Evolutionary conservation across 2,797 vertebrate genomes (phyloP), one percentile per base, ranked within the genome.

Genomic region (Taeniopygia guttata): DNA sequence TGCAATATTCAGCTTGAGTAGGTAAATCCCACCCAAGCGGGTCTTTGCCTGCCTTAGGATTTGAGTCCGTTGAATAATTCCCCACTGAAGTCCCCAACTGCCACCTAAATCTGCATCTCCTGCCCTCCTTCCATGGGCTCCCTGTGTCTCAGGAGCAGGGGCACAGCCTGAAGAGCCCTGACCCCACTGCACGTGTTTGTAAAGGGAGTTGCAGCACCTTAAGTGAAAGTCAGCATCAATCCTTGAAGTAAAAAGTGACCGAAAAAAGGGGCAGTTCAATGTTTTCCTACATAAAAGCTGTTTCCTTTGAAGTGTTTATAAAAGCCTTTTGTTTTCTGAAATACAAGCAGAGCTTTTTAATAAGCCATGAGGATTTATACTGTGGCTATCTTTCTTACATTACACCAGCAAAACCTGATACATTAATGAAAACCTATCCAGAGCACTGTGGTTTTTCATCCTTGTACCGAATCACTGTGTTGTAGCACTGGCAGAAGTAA

Each of bases 1-100:
- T 87, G 95, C 96, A 97, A 83, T 84, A 52, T n/a, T 81, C 76
- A 66, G 48, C 79, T 23, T 62, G 77, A 43, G 27, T 13, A 58
- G 85, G 55, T 52, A 26, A 51, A 51, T 91, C 70, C 20, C 36
- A 27, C 49, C 85, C 80, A 19, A 13, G 54, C 85, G 68, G 66
- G 55, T 84, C 85, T 74, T 32, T 62, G 6, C 56, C 34, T 42
- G 58, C 34, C 17, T n/a, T 21, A 21, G 56, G 16, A 9, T 42
- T 26, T 16, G 45, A 58, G 62, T 25, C 63, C 42, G 1, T 2
- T 11, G 70, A 36, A 36, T 72, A 58, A 55, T 8, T 55, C 46
- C 62, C 40, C 16, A 13, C 80, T 16, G 5, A 30, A 62, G 43
- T 59, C 20, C 77, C 34, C n/a, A 36, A 8, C 3, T 51, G 12